Conservation (phyloP, 2,113 vertebrate genomes). For the Equus przewalskii region DNA sequence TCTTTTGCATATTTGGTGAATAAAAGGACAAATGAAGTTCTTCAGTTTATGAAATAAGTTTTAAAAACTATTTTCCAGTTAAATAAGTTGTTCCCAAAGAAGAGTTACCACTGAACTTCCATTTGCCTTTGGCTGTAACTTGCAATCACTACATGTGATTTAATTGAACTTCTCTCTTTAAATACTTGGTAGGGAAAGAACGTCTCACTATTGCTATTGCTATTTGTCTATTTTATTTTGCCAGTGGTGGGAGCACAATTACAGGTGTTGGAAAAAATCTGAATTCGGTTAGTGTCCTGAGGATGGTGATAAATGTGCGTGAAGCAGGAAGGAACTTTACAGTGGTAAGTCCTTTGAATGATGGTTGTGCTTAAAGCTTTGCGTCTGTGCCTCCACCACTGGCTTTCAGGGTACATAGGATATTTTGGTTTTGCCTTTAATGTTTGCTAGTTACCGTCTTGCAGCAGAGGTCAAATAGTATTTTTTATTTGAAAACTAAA, state of each 20-base stretch:
- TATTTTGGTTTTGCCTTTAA: not conserved
- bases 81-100: conserved; percentile 26
- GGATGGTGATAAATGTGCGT: conserved; percentile 94
- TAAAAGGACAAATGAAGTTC: conserved; percentile 38
- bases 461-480: not conserved
- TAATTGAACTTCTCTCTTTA: conserved; percentile 10
- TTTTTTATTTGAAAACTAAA: conserved; percentile 26
- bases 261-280: conserved; percentile 94
- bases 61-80: conserved; percentile 43
- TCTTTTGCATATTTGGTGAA: conserved; percentile 44
- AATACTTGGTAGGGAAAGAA: not conserved
- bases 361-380: not conserved
- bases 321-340: conserved; percentile 92
- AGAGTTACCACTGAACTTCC: not conserved
- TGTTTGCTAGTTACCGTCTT: not conserved
- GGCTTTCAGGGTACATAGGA: not conserved
- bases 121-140: not conserved
- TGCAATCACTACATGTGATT: not conserved
- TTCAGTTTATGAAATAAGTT: conserved; percentile 64
- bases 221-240: conserved; percentile 73
- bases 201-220: not conserved
- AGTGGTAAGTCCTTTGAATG: conserved; percentile 92
- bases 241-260: conserved; percentile 97
- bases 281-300: conserved; percentile 94
- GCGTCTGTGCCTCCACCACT: not conserved